These are phyloP conservation scores for Fulmarus glacialis DNA, from an alignment of 2,113 vertebrate genomes.

Conservation along the genomic window DNA sequence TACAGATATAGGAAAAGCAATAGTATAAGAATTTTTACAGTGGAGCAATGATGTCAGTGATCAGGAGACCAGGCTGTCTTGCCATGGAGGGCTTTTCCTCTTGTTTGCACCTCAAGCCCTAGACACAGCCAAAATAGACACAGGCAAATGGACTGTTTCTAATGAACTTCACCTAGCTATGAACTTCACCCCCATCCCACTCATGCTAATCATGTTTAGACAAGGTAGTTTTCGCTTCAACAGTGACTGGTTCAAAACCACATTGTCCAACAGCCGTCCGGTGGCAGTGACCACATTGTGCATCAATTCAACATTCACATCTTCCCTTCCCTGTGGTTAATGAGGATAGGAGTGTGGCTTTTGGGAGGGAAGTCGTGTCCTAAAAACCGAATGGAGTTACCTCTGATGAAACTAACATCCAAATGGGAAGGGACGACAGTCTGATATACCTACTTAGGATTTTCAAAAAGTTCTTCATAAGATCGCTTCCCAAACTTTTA, in stretches of 20 bases:
- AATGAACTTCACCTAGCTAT: background rate
- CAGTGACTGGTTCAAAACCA: background rate
- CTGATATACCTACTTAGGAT: background rate
- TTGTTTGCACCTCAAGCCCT: background rate
- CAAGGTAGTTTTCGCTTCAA: background rate
- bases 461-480: background rate
- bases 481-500: background rate
- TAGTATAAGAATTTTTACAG: background rate
- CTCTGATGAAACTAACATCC: background rate
- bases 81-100: background rate
- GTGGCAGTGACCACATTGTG: accelerated
- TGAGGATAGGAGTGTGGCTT: background rate
- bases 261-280: accelerated
- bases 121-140: background rate
- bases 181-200: background rate
- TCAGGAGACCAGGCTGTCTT: background rate
- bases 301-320: background rate
- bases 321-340: background rate
- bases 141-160: background rate
- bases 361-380: background rate
- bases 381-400: background rate
- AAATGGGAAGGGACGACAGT: background rate
- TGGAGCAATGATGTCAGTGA: background rate
- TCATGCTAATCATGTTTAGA: background rate
- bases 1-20: background rate